Conservation (phyloP, 2,888 invertebrate species). For the Sycophila texana region DNA sequence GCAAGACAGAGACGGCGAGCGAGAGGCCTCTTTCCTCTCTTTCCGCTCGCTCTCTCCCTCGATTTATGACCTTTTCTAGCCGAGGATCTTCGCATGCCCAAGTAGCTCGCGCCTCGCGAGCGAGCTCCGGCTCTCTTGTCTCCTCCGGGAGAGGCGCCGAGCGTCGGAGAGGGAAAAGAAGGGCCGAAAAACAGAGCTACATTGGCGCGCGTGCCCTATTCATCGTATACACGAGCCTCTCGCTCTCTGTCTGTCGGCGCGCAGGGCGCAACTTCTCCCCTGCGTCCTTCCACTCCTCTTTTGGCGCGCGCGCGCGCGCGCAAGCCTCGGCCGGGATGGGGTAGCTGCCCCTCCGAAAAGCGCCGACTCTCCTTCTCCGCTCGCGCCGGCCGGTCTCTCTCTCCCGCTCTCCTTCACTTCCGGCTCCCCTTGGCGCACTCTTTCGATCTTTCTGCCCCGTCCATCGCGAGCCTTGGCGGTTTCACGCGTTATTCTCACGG, state of each 20-base stretch:
- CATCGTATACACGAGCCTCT: too few species aligned
- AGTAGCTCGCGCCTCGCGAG: too few species aligned
- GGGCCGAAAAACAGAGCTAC: too few species aligned
- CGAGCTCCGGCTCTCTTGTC: too few species aligned
- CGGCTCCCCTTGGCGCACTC: conserved; percentile 10
- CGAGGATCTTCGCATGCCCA: too few species aligned
- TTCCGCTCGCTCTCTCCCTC: background rate
- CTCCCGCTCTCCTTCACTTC: conserved; percentile 1
- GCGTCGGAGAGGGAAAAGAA: too few species aligned
- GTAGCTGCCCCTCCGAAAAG: conserved; percentile 9
- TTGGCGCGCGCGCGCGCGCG: conserved; percentile 3
- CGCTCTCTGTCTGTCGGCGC: too few species aligned
- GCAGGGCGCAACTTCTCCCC: background rate
- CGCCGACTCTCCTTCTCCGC: background rate
- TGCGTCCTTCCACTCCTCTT: background rate
- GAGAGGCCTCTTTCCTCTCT: conserved; percentile 1
- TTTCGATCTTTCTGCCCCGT: conserved; percentile 19
- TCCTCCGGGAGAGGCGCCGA: too few species aligned
- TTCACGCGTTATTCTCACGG: background rate
- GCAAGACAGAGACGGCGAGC: background rate
- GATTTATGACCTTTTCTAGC: too few species aligned
- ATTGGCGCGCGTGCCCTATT: too few species aligned
- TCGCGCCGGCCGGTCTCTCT: background rate
- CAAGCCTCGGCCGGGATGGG: background rate
- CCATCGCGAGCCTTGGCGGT: too few species aligned